Conservation (phyloP, 2,113 vertebrate genomes). For the Cnemophilus loriae region DNA sequence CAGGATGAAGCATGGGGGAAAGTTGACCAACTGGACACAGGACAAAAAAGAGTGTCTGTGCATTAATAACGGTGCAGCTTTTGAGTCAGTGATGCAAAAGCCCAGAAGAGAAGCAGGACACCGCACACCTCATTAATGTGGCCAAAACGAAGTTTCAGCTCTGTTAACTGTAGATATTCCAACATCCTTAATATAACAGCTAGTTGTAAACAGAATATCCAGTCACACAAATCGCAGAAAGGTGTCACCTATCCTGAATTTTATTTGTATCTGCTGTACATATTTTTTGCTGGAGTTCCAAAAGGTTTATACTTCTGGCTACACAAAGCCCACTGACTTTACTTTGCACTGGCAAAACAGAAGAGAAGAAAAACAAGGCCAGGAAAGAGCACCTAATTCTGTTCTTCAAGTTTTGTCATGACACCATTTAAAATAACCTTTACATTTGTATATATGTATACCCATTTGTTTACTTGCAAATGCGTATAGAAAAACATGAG, state of each 20-base stretch:
- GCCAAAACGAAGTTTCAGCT: background rate
- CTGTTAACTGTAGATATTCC: background rate
- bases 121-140: fast-evolving
- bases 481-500: background rate
- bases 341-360: background rate
- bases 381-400: background rate
- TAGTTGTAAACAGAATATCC: background rate
- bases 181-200: background rate
- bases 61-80: background rate
- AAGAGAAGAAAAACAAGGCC: background rate
- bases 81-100: background rate
- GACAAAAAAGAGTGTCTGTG: background rate
- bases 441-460: background rate
- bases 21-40: background rate
- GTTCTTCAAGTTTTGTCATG: background rate
- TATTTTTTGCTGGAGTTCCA: background rate
- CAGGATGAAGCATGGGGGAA: background rate
- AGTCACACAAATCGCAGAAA: background rate
- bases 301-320: background rate
- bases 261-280: background rate
- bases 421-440: background rate
- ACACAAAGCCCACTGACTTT: background rate
- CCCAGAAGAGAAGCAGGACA: background rate
- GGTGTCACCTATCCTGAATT: background rate
- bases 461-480: background rate